Evolutionary conservation across 64 coral and sea anemone species (phyloP).

Genomic region (Montipora efflorescens): DNA sequence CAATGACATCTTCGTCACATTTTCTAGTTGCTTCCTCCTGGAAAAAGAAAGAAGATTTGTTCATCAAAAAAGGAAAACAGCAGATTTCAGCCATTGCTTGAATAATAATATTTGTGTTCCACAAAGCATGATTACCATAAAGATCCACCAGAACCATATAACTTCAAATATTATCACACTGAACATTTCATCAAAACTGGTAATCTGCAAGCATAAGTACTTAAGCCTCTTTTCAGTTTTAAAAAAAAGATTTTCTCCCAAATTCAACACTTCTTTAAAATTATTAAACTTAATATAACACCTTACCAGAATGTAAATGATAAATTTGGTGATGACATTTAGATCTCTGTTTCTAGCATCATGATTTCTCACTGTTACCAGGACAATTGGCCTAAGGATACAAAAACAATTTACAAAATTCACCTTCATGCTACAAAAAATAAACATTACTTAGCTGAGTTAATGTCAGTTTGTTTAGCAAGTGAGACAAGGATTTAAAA

Average conservation of each 20-base stretch:
- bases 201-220: too few species aligned
- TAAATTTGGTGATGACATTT: slow-evolving; percentile 92
- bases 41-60: background rate
- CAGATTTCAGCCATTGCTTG: background rate
- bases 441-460: too few species aligned
- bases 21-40: slow-evolving; percentile 90
- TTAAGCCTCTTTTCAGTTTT: too few species aligned
- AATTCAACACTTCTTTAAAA: background rate
- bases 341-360: slow-evolving; percentile 91
- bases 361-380: slow-evolving; percentile 88
- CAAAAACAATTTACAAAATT: background rate
- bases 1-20: slow-evolving; percentile 93
- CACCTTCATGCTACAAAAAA: too few species aligned
- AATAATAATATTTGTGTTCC: background rate
- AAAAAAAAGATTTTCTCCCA: too few species aligned
- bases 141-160: background rate
- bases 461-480: too few species aligned
- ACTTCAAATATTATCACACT: too few species aligned
- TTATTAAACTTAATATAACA: too few species aligned
- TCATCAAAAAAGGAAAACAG: background rate
- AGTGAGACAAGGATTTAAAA: too few species aligned
- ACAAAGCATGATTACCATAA: background rate
- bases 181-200: too few species aligned
- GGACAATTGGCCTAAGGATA: slow-evolving; percentile 75
- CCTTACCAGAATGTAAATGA: slow-evolving; percentile 95